These are phyloP conservation scores for Anabacerthia variegaticeps DNA, from an alignment of 2,797 vertebrate genomes.

Conservation along the genomic window DNA sequence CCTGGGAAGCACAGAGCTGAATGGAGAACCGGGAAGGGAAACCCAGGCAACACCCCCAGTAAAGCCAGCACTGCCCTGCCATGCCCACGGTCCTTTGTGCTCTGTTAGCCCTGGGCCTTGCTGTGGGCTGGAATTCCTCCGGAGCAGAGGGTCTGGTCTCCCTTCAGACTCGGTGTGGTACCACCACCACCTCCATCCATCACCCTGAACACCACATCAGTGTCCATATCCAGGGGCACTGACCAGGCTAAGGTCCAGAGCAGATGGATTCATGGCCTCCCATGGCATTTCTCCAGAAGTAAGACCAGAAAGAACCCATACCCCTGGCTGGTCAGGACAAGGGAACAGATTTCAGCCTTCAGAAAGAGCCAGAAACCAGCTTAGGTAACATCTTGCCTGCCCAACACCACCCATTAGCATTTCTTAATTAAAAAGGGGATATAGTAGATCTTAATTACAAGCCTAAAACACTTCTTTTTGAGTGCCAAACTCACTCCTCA, in stretches of 20 bases:
- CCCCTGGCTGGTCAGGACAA: rapidly evolving
- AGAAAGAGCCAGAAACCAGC: neutral
- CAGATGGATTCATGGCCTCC: rapidly evolving
- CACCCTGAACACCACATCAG: rapidly evolving
- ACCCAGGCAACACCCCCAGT: neutral
- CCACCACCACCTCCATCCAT: neutral
- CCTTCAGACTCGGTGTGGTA: neutral
- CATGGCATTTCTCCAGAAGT: rapidly evolving
- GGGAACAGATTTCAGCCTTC: rapidly evolving
- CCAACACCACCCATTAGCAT: rapidly evolving
- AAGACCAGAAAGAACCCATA: rapidly evolving
- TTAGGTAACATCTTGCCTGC: rapidly evolving
- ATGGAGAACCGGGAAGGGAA: rapidly evolving
- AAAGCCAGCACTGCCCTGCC: neutral
- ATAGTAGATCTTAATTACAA: rapidly evolving
- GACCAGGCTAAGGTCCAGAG: rapidly evolving
- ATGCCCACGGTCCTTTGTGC: rapidly evolving
- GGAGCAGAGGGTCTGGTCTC: neutral
- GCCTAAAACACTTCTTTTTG: rapidly evolving
- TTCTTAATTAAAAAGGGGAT: too few relatives aligned
- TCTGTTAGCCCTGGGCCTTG: rapidly evolving
- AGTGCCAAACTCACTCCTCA: rapidly evolving
- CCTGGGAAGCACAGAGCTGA: neutral
- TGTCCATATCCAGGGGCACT: rapidly evolving
- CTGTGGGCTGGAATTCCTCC: neutral